Base-by-base conservation (phyloP, 92 coral and sea anemone genomes). In the Porites lobata region DNA sequence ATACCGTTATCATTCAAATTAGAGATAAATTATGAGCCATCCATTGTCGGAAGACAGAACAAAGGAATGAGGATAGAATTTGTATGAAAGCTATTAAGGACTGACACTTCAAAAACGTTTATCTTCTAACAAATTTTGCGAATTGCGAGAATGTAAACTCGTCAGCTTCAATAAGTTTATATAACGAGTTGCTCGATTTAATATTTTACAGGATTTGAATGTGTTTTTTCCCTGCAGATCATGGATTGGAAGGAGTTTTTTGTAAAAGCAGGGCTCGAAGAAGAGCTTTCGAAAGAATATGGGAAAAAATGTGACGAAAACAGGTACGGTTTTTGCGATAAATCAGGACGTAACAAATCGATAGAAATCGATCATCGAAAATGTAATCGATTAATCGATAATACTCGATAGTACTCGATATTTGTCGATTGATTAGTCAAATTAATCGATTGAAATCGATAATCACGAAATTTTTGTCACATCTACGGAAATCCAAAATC, bases 181-280 rank as follows among this genome's bases (percentile, higher is more conserved):
- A 75, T 50, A 75, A 75, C 59, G 79, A 50, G 79, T 75, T 75
- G 79, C 79, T 75, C 79, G 52, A 75, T 75, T 22, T 22, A 22
- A 22, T 22, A 22, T 22, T 22, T 22, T 0, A 75, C 79, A 75
- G 61, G 79, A 62, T 75, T 43, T 75, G 79, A 75, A 75, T 75
- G 79, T 75, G 79, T 75, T 75, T 75, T 75, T 75, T 75, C 83
- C 66, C 72, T 57, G 70, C 71, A 78, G 87, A 82, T 82, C 81
- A 82, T 82, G 79, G 87, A 82, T 82, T 82, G 87, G 87, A 82
- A 69, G 71, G 66, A 54, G 62, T 82, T 69, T 65, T 83, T 83
- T 62, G 21, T 71, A 58, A 83, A 83, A 51, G 87, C 87, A 43
- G 72, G 84, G 52, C 13, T 79, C 62, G 84, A 79, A 59, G 84